Evolutionary conservation across 2,888 invertebrate genomes (phyloP).

Genomic region (Hypercompe scribonia): DNA sequence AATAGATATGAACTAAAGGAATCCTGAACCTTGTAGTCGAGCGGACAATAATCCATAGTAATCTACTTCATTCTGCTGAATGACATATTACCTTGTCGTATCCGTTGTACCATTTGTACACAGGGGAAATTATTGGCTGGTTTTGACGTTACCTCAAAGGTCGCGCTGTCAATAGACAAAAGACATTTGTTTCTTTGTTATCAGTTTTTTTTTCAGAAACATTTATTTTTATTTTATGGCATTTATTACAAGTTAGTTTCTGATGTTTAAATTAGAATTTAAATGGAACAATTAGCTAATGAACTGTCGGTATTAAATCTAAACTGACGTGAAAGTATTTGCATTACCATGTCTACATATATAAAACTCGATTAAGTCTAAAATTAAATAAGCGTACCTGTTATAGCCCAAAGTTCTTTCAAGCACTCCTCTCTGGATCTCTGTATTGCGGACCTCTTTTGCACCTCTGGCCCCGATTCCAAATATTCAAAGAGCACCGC

Average conservation of each 20-base stretch:
- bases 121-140: slow-evolving; percentile 50
- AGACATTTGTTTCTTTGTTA: slow-evolving; percentile 29
- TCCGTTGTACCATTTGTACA: slow-evolving; percentile 27
- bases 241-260: neutral
- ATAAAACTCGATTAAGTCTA: neutral
- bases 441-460: slow-evolving; percentile 88
- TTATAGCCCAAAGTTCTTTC: slow-evolving; percentile 92
- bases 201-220: slow-evolving; percentile 19
- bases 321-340: neutral
- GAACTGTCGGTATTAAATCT: neutral
- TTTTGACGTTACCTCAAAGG: slow-evolving; percentile 35
- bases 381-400: slow-evolving; percentile 85
- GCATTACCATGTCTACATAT: neutral
- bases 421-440: slow-evolving; percentile 89
- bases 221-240: neutral
- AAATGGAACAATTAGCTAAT: neutral
- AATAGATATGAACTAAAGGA: neutral
- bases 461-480: slow-evolving; percentile 90
- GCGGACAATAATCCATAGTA: neutral
- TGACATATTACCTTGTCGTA: slow-evolving; percentile 30
- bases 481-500: slow-evolving; percentile 91
- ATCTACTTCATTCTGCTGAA: slow-evolving; percentile 19
- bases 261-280: neutral
- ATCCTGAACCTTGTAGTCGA: neutral
- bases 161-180: slow-evolving; percentile 36